phyloP scores from a whole-genome alignment of 2,797 vertebrate species.

The Leucoraja ocellata region DNA sequence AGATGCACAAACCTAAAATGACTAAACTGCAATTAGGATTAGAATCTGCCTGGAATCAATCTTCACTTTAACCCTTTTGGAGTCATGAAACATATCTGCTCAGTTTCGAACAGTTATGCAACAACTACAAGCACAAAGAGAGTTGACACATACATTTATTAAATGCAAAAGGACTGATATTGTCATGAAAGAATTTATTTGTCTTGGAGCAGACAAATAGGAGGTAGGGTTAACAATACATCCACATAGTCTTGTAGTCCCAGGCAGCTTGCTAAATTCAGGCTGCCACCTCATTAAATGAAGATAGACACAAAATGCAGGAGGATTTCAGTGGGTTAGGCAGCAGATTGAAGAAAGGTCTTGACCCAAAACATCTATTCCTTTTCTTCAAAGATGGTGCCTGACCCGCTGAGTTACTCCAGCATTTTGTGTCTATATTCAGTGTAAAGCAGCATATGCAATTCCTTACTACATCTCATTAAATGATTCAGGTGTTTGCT shows the following conservation, averaged over 20 bases:
- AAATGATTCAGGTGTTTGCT: background rate
- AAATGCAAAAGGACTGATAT: background rate
- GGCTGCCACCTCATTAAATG: background rate
- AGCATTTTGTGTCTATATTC: no score
- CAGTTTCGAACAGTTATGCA: background rate
- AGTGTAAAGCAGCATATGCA: no score
- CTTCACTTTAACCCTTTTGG: constrained; percentile 11
- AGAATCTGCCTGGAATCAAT: constrained; percentile 25
- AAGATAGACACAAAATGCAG: no score
- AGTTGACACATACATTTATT: background rate
- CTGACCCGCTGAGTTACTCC: no score
- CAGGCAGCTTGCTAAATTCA: background rate
- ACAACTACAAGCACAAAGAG: background rate
- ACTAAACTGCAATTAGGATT: constrained; percentile 30
- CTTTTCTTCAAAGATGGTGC: no score
- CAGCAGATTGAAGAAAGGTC: no score
- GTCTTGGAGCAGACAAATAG: background rate
- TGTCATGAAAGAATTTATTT: background rate
- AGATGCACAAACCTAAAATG: constrained; percentile 16
- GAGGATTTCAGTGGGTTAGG: no score
- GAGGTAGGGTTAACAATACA: background rate
- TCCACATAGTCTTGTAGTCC: background rate
- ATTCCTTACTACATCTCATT: background rate
- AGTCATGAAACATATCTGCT: background rate
- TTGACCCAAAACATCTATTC: no score